A percentile compares a stretch with the other conserved stretches of the same genome.
Conservation (phyloP, 2,888 invertebrate species). For the Aporophyla lueneburgensis region DNA sequence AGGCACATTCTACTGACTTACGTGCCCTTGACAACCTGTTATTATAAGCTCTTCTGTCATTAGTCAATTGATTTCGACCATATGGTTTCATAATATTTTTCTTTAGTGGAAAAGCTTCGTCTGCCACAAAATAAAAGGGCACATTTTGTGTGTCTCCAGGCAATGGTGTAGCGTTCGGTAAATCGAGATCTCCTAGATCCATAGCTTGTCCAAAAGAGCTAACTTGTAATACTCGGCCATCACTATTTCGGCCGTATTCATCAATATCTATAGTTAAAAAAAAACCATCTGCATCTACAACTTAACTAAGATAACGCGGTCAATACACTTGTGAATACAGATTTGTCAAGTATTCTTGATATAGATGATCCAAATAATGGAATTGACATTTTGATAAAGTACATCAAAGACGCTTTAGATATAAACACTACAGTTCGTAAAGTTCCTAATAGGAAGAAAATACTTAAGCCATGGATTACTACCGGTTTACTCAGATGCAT, state of each 20-base stretch:
- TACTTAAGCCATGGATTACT: too few relatives aligned
- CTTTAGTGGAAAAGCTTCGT: slow-evolving; percentile 57
- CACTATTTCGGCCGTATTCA: slow-evolving; percentile 65
- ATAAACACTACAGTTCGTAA: too few relatives aligned
- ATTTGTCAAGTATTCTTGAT: too few relatives aligned
- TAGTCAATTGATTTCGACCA: slow-evolving; percentile 40
- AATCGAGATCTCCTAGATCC: slow-evolving; percentile 43
- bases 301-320: too few relatives aligned
- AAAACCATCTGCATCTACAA: slow-evolving; percentile 60
- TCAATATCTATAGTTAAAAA: slow-evolving; percentile 63
- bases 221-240: slow-evolving; percentile 61
- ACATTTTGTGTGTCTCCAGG: slow-evolving; percentile 51
- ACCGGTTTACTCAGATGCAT: too few relatives aligned
- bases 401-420: too few relatives aligned
- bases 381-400: too few relatives aligned
- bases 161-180: slow-evolving; percentile 54
- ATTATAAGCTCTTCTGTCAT: slow-evolving; percentile 46
- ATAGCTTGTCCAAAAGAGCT: slow-evolving; percentile 58
- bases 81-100: slow-evolving; percentile 51
- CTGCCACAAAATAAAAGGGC: slow-evolving; percentile 60
- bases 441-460: too few relatives aligned
- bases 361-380: too few relatives aligned
- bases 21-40: slow-evolving; percentile 44
- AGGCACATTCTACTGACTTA: slow-evolving; percentile 49
- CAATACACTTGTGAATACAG: too few relatives aligned